phyloP scores from a whole-genome alignment of 2,797 vertebrate species.

The Spea hammondii region DNA sequence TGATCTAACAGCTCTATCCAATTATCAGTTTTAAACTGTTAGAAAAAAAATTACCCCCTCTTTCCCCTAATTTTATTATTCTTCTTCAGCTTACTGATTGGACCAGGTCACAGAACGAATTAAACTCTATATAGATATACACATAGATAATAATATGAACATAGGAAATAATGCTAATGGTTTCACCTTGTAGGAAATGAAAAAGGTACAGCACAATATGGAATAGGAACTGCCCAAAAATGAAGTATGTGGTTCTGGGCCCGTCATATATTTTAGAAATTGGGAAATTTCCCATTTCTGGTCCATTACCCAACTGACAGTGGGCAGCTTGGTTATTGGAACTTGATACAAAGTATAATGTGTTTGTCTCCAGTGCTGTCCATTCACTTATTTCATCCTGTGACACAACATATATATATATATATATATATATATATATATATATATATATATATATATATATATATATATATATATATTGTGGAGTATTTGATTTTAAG shows the following conservation, averaged over 20 bases:
- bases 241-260: slow-evolving; percentile 49
- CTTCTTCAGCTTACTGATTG: slow-evolving; percentile 56
- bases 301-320: slow-evolving; percentile 62
- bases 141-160: no score
- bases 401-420: slow-evolving; percentile 61
- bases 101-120: slow-evolving; percentile 55
- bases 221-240: slow-evolving; percentile 39
- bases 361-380: slow-evolving; percentile 85
- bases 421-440: no score
- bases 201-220: slow-evolving; percentile 54
- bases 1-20: slow-evolving; percentile 66
- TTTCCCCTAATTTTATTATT: slow-evolving; percentile 15
- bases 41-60: slow-evolving; percentile 17
- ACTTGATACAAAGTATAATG: slow-evolving; percentile 81
- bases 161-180: no score
- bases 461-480: no score
- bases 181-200: slow-evolving; percentile 9
- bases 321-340: slow-evolving; percentile 66
- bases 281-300: slow-evolving; percentile 52
- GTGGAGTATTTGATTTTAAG: slow-evolving; percentile 61
- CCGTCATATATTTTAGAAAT: slow-evolving; percentile 48
- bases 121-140: slow-evolving; percentile 34
- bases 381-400: slow-evolving; percentile 71
- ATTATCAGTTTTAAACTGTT: slow-evolving; percentile 45
- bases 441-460: no score